Conservation (phyloP, 2,113 vertebrate genomes). For the Cairina moschata region DNA sequence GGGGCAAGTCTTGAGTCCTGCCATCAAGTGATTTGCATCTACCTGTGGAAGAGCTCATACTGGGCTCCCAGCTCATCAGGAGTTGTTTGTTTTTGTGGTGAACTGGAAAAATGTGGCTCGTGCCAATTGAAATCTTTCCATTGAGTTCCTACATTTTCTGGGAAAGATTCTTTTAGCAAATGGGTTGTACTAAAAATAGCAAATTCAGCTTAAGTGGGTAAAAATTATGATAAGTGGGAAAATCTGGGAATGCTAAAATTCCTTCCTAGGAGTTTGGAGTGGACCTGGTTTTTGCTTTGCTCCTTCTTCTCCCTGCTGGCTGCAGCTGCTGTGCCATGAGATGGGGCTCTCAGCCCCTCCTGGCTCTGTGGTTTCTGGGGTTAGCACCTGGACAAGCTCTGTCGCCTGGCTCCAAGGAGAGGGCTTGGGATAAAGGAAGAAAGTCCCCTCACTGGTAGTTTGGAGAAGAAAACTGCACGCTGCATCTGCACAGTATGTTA, state of each 20-base stretch:
- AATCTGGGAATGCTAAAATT: background rate
- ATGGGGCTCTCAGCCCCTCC: background rate
- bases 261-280: background rate
- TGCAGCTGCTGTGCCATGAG: rapidly evolving
- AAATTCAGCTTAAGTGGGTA: background rate
- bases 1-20: background rate
- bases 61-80: background rate
- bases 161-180: background rate
- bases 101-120: background rate
- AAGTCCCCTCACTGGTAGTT: background rate
- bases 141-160: background rate
- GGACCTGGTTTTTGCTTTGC: background rate
- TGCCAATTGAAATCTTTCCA: background rate
- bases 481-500: background rate
- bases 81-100: background rate
- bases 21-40: background rate
- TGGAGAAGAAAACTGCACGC: background rate
- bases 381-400: background rate
- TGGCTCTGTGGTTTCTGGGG: background rate
- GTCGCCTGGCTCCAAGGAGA: background rate
- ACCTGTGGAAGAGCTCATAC: background rate
- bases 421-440: background rate
- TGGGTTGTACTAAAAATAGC: background rate
- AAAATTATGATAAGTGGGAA: background rate
- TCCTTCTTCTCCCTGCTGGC: background rate